These are phyloP conservation scores for Acrocephalus scirpaceus DNA, from an alignment of 2,797 vertebrate genomes.

Conservation along the genomic window DNA sequence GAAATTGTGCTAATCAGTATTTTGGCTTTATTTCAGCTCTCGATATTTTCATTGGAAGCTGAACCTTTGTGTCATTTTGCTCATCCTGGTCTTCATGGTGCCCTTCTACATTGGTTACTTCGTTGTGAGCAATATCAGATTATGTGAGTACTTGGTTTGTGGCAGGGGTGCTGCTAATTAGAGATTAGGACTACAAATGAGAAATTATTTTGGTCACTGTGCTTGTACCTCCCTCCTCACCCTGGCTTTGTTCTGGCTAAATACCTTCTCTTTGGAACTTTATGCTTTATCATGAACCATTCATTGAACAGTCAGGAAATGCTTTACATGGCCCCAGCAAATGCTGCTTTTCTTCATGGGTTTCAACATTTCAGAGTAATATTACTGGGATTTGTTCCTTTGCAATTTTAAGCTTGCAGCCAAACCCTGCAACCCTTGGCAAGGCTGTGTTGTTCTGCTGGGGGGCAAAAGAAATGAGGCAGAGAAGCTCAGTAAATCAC, in stretches of 20 bases:
- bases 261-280: not conserved
- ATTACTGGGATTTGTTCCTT: not conserved
- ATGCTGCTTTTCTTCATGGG: not conserved
- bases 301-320: not conserved
- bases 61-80: slow-evolving; percentile 94
- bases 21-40: slow-evolving; percentile 82
- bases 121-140: slow-evolving; percentile 96
- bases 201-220: not conserved
- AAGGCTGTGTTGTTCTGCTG: not conserved
- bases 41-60: slow-evolving; percentile 99
- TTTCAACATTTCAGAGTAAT: not conserved
- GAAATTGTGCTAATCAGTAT: not conserved
- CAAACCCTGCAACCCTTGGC: not conserved
- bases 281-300: not conserved
- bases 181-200: not conserved
- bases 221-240: not conserved
- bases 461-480: not conserved
- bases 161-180: not conserved
- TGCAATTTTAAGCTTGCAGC: not conserved
- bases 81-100: slow-evolving; percentile 96
- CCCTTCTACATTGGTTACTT: slow-evolving; percentile 99
- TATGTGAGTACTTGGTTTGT: slow-evolving; percentile 84
- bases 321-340: not conserved
- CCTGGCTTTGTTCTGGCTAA: not conserved
- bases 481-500: not conserved